Evolutionary conservation across 2,888 invertebrate species (phyloP).

Genomic region (Timema cristinae): DNA sequence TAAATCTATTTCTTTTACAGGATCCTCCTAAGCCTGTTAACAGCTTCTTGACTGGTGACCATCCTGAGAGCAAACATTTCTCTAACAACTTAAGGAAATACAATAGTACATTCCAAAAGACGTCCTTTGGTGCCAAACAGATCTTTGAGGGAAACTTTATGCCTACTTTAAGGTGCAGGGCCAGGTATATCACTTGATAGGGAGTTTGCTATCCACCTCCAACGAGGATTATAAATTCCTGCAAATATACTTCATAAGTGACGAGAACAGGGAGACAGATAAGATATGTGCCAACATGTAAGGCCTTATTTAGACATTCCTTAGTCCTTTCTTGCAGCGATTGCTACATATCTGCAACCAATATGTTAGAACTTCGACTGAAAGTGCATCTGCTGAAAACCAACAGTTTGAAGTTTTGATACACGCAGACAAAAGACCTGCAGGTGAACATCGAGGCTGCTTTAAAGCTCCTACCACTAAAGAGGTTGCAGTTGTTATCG

Average conservation of each 20-base stretch:
- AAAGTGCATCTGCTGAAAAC: constrained; percentile 22
- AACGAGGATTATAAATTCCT: constrained; percentile 25
- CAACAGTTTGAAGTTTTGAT: background rate
- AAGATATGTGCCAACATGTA: background rate
- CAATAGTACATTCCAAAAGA: constrained; percentile 35
- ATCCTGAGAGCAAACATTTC: no score
- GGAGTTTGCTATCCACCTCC: constrained; percentile 25
- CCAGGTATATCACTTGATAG: constrained; percentile 31
- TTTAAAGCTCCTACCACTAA: constrained; percentile 21
- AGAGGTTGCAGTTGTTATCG: constrained; percentile 25
- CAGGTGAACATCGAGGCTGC: background rate
- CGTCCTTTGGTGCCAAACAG: constrained; percentile 33
- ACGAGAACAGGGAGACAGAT: constrained; percentile 15
- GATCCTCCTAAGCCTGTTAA: no score
- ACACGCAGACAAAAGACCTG: background rate
- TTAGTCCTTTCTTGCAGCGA: constrained; percentile 22
- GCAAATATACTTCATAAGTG: constrained; percentile 28
- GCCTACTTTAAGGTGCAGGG: constrained; percentile 29
- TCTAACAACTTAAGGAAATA: no score
- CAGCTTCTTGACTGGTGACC: no score
- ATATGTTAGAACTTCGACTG: constrained; percentile 8
- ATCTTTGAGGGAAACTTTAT: constrained; percentile 20
- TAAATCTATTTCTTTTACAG: no score
- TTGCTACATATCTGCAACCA: constrained; percentile 23
- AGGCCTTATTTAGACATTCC: no score